Evolutionary conservation across 2,888 invertebrate genomes (phyloP).

Genomic region (Eupeodes latifasciatus): DNA sequence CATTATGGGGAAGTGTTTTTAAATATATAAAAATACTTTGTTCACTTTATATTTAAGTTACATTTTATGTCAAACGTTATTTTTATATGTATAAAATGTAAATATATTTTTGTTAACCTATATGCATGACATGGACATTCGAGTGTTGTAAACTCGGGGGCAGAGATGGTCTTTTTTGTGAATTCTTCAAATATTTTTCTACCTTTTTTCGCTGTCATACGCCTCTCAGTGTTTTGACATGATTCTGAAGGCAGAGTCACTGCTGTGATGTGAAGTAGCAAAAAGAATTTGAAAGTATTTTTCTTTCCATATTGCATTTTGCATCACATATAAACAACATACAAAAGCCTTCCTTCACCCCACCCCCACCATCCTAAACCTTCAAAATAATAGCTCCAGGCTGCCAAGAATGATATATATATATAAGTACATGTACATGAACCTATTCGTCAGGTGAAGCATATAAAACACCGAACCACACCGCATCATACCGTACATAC

Average conservation of each 20-base stretch:
- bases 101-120: neutral
- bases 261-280: conserved; percentile 7
- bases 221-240: conserved; percentile 37
- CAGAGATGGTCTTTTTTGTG: conserved; percentile 25
- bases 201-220: conserved; percentile 46
- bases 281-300: conserved; percentile 65
- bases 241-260: conserved; percentile 19
- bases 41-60: too few relatives aligned
- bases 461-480: neutral
- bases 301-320: conserved; percentile 17
- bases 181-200: conserved; percentile 57
- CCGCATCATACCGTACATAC: neutral
- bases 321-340: neutral
- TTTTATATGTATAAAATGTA: too few relatives aligned
- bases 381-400: conserved; percentile 15
- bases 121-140: conserved; percentile 26
- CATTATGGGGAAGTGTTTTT: too few relatives aligned
- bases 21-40: too few relatives aligned
- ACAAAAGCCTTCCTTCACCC: neutral
- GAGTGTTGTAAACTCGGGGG: neutral
- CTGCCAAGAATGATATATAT: neutral
- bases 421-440: too few relatives aligned
- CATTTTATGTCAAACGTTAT: too few relatives aligned
- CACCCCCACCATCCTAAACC: neutral
- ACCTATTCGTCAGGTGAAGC: neutral